phyloP scores from a whole-genome alignment of 2,113 vertebrate species.

The Antidorcas marsupialis region DNA sequence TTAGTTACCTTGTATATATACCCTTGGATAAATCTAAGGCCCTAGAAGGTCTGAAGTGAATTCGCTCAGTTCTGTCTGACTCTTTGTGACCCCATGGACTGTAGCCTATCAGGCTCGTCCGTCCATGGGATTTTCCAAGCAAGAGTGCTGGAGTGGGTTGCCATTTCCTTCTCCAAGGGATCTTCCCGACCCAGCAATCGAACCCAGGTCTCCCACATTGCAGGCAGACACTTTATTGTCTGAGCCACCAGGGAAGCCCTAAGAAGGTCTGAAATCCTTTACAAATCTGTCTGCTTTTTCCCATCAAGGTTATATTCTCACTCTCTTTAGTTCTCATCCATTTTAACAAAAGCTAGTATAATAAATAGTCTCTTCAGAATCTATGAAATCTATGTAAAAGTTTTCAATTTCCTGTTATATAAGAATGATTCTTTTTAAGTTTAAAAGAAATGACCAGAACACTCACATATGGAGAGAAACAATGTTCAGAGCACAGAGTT shows the following conservation, averaged over 20 bases:
- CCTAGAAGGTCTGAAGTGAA: neutral
- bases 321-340: neutral
- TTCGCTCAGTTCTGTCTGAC: too few species aligned
- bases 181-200: too few species aligned
- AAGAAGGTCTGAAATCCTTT: neutral
- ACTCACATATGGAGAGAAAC: neutral
- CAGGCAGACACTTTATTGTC: too few species aligned
- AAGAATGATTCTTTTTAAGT: neutral
- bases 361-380: neutral
- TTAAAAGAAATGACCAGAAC: neutral
- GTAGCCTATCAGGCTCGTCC: too few species aligned
- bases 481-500: neutral
- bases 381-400: neutral
- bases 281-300: neutral
- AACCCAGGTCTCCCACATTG: too few species aligned
- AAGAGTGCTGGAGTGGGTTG: too few species aligned
- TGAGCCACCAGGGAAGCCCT: too few species aligned
- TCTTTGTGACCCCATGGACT: too few species aligned
- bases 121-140: too few species aligned
- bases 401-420: neutral
- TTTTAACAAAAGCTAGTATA: neutral
- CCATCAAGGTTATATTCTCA: neutral
- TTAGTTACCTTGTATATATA: neutral
- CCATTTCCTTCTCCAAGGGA: too few species aligned
- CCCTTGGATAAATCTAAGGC: accelerated